These are phyloP conservation scores for Diachrysia chrysitis DNA, from an alignment of 2,888 invertebrate genomes.

Conservation along the genomic window DNA sequence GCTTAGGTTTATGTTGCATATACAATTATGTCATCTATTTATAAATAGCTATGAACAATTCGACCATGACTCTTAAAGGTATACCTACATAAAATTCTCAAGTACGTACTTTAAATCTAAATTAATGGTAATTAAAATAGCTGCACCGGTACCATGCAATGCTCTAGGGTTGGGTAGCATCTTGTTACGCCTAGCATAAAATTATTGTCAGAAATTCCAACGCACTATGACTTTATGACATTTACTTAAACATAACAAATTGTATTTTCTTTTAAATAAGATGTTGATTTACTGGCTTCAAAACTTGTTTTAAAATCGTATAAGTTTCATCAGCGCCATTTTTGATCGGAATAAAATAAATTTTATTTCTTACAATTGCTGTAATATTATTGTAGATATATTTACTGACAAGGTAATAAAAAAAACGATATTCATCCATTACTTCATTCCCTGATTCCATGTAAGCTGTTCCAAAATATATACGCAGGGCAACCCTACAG, in stretches of 20 bases:
- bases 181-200: not conserved
- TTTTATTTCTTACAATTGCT: no score
- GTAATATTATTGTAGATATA: no score
- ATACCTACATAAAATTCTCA: constrained; percentile 70
- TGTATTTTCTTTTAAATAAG: not conserved
- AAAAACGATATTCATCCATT: no score
- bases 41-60: constrained; percentile 72
- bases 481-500: constrained; percentile 25
- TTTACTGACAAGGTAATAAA: no score
- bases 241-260: not conserved
- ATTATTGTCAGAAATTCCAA: not conserved
- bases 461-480: not conserved
- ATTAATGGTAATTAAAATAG: constrained; percentile 77
- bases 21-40: constrained; percentile 72
- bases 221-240: not conserved
- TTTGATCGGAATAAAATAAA: no score
- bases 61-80: constrained; percentile 65
- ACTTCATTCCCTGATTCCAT: no score
- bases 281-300: not conserved
- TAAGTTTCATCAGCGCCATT: no score
- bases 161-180: constrained; percentile 36
- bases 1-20: constrained; percentile 37
- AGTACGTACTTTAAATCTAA: constrained; percentile 70
- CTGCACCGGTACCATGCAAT: constrained; percentile 62
- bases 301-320: not conserved